Base-by-base conservation (phyloP, 2,797 vertebrate genomes). In the Onychomys arenicola region DNA sequence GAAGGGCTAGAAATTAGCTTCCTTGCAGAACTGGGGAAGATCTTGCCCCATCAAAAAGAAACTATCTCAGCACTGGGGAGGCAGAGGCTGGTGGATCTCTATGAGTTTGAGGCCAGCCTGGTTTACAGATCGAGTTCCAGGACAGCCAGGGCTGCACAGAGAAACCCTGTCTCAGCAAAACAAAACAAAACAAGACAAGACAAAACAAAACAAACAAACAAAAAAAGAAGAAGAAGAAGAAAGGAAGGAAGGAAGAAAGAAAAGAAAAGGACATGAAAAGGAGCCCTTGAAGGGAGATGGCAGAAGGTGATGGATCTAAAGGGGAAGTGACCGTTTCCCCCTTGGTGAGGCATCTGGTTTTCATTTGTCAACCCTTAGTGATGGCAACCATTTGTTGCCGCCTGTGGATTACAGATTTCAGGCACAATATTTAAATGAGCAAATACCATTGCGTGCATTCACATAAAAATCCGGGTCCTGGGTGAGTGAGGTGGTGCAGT, bases 341-440 rank as follows among this genome's bases (percentile, higher is more conserved):
- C 63, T 95, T 85, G 61, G 80, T 59, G 90, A 91, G 10, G 6
- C 94, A 85, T 91, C 91, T 96, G 96, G 23, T 91, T 94, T 93
- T 85, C 65, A 95, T 97, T 88, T 93, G 73, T 81, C 71, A 84
- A 61, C 80, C 87, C 80, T 83, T 65, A 69, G 40, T 5, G 52
- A 89, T 14, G 14, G 27, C 21, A 29, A 73, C 52, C 25, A 23
- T 34, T 63, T 84, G 12, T 43, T 89, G 81, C 14, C 7, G 16
- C 69, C 71, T 7, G 1, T 89, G 13, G 3, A 6, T 34, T 63
- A 89, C 27, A 40, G 37, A 37, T 85, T 95, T 92, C 85, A 67
- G 0, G 5, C 71, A 76, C 21, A 1, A 46, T 77, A 2, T 90
- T 85, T 82, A 71, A 84, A 59, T 86, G 17, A 23, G 37, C 1